phyloP scores from a whole-genome alignment of 2,113 vertebrate genomes.

The Cervus canadensis region DNA sequence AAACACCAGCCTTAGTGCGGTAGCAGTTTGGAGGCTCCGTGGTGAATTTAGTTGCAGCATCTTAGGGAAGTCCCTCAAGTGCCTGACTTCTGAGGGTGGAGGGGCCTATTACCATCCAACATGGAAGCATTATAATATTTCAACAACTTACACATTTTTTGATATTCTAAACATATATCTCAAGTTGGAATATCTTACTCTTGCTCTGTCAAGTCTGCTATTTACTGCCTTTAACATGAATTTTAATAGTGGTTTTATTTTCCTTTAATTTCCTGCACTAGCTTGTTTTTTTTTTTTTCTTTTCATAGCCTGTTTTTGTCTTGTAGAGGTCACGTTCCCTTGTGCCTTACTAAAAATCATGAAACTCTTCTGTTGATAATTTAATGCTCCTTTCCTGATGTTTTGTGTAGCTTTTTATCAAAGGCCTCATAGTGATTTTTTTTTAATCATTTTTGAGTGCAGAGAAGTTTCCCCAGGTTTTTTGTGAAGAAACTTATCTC shows the following conservation, averaged over 20 bases:
- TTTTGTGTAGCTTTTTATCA: not conserved
- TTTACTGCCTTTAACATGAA: not conserved
- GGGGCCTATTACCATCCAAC: not conserved
- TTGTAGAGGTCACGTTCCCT: not conserved
- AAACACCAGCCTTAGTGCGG: not conserved
- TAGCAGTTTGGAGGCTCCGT: not conserved
- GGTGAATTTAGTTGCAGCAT: not conserved
- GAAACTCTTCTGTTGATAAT: not conserved
- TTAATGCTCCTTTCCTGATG: not conserved
- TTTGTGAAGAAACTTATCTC: not conserved
- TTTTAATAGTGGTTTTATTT: not conserved
- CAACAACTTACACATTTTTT: not conserved
- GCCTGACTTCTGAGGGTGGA: not conserved
- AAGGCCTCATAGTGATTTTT: not conserved
- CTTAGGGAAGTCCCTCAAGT: not conserved
- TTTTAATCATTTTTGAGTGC: not conserved
- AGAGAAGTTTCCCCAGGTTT: not conserved
- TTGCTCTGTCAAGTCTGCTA: not conserved
- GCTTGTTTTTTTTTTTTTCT: not conserved
- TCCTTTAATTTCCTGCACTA: not conserved
- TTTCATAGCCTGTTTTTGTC: not conserved
- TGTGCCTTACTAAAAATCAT: not conserved
- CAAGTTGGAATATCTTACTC: not conserved
- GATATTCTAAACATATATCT: not conserved
- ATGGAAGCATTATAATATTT: not conserved